Percentiles rank a stretch among this genome's conserved stretches.
Conservation (phyloP, 2,113 vertebrate genomes). For the Pteruthius melanotis region DNA sequence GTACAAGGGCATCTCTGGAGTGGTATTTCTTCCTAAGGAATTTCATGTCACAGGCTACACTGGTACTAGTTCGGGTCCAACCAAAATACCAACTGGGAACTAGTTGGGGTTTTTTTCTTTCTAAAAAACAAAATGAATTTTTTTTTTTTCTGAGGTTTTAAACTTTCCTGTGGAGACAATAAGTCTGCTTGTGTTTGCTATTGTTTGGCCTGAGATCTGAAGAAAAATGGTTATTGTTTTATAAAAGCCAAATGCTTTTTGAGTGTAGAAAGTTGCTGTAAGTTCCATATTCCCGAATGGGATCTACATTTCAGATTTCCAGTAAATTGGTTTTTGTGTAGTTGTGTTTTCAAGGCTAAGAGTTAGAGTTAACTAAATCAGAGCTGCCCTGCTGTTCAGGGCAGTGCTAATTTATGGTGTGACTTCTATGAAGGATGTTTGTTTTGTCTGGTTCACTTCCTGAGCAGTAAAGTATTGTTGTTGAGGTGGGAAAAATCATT, state of each 20-base stretch:
- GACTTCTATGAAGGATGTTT: not conserved
- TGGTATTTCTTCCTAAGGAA: not conserved
- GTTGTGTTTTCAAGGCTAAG: not conserved
- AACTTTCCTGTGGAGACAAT: not conserved
- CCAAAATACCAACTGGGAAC: not conserved
- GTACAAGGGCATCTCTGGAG: not conserved
- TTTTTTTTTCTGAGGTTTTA: not conserved
- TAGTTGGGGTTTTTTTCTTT: not conserved
- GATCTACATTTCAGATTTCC: not conserved
- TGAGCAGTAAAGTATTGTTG: not conserved
- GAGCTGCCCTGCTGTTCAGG: not conserved
- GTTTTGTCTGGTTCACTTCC: not conserved
- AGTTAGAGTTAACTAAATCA: not conserved
- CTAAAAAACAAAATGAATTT: not conserved
- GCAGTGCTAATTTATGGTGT: not conserved
- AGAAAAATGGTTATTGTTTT: not conserved
- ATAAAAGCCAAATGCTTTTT: not conserved
- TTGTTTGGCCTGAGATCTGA: not conserved
- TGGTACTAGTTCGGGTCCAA: not conserved
- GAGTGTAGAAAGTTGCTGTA: not conserved
- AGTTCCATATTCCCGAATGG: not conserved
- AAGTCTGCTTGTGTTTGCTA: not conserved
- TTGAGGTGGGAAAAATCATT: not conserved
- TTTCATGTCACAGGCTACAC: not conserved
- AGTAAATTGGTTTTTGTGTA: not conserved